phyloP scores from a whole-genome alignment of 2,888 invertebrate species.

The Agonum fuliginosum region DNA sequence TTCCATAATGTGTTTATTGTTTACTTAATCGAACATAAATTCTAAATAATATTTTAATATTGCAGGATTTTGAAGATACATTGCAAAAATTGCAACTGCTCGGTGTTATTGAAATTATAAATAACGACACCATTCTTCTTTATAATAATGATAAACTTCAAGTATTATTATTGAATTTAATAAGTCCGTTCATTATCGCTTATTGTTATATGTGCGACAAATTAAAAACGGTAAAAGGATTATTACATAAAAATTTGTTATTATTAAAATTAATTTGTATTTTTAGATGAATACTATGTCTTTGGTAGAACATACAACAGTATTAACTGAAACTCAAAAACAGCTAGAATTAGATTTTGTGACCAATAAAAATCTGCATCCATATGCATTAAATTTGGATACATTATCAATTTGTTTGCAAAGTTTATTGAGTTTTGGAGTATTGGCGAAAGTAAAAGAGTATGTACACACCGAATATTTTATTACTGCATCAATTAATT shows the following conservation, averaged over 20 bases:
- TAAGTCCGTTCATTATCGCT: slow-evolving; percentile 80
- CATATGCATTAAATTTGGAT: slow-evolving; percentile 85
- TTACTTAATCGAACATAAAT: not conserved
- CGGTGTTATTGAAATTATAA: slow-evolving; percentile 67
- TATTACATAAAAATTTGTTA: slow-evolving; percentile 36
- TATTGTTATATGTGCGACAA: slow-evolving; percentile 74
- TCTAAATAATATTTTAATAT: slow-evolving; percentile 60
- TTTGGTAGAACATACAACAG: slow-evolving; percentile 72
- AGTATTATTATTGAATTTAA: slow-evolving; percentile 76
- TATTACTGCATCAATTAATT: not conserved
- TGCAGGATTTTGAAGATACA: slow-evolving; percentile 73
- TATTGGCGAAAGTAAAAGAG: slow-evolving; percentile 69
- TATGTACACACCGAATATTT: slow-evolving; percentile 64
- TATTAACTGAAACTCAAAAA: slow-evolving; percentile 77
- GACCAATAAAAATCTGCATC: slow-evolving; percentile 75
- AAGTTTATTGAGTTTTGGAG: slow-evolving; percentile 73
- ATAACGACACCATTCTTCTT: slow-evolving; percentile 68
- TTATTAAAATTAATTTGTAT: slow-evolving; percentile 32
- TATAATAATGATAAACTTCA: slow-evolving; percentile 73
- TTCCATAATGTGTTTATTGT: slow-evolving; percentile 42
- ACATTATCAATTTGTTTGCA: slow-evolving; percentile 76
- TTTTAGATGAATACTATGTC: slow-evolving; percentile 55
- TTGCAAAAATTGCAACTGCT: slow-evolving; percentile 69
- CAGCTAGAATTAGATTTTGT: slow-evolving; percentile 74
- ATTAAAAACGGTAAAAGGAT: slow-evolving; percentile 73